Conservation (phyloP, 2,113 vertebrate species). For the Phycodurus eques region DNA sequence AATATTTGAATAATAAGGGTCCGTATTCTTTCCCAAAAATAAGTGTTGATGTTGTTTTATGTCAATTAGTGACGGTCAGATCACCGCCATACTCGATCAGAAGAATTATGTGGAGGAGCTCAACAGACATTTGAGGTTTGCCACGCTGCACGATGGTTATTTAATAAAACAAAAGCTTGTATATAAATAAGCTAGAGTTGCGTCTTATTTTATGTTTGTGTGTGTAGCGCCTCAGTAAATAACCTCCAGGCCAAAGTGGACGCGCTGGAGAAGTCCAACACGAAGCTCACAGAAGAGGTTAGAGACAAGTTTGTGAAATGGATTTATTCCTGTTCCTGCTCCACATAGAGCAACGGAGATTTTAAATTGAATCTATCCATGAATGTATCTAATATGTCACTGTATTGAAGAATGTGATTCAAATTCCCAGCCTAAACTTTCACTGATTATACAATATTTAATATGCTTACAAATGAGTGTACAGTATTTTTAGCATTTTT, state of each 20-base stretch:
- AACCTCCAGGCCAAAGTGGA: slow-evolving; percentile 98
- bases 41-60: neutral
- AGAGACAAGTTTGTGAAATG: neutral
- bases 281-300: slow-evolving; percentile 96
- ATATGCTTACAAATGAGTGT: no score
- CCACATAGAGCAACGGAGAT: neutral
- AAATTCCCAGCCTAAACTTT: no score
- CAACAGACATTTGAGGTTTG: slow-evolving; percentile 94
- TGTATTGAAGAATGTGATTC: no score
- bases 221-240: slow-evolving; percentile 89
- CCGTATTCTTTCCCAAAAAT: neutral
- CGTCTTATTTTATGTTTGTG: slow-evolving; percentile 22
- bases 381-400: no score
- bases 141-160: neutral
- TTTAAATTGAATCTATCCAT: no score
- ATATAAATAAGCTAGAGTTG: neutral
- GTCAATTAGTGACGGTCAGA: slow-evolving; percentile 84
- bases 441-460: no score
- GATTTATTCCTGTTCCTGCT: neutral
- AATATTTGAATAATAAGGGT: neutral
- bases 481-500: no score
- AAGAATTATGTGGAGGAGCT: slow-evolving; percentile 99
- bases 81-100: slow-evolving; percentile 97
- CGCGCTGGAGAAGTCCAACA: slow-evolving; percentile 95
- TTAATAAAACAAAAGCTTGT: neutral